Evolutionary conservation across 2,888 invertebrate species (phyloP), one percentile per base, ranked within the genome.

Genomic region (Heliconius sara): DNA sequence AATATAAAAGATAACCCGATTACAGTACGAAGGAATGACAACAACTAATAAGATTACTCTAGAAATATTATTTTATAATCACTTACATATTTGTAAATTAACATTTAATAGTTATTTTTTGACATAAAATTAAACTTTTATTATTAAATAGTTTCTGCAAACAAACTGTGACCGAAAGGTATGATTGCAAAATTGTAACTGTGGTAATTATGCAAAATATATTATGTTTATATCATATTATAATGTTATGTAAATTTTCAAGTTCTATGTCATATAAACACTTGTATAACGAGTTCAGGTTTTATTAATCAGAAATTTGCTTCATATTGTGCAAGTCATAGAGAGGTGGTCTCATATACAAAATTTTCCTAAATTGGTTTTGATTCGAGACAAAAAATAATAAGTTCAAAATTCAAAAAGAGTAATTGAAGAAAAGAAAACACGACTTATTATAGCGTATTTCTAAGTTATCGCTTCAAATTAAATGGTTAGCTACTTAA

Each of bases 171-270:
- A 73, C 68, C 43, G 68, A 12, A 25, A 43, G 39, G 82, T 82
- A 74, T 83, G 84, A 82, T 81, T 80, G 87, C 84, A 83, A 86
- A 86, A 86, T 84, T 83, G 79, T 83, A 82, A 91, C 90, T 91
- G 91, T 84, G 84, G 85, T 80, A 86, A 88, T 88, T 87, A 87
- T 86, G 84, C 84, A 82, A 83, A 81, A 83, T 86, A 84, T 85
- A 89, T 89, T 87, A 89, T 87, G 89, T 90, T 88, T 90, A 89
- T 91, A 90, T 87, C 86, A 84, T 10, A 60, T 60, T 85, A 84
- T 88, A 89, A 89, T 47, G 79, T 73, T 93, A 93, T 93, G 94
- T 90, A 85, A 93, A 93, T 92, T 91, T 92, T 92, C 93, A 93
- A 93, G 93, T 93, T 92, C 91, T 92, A 91, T 92, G 93, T 90